Conservation (phyloP, 2,113 vertebrate species). For the Carassius carassius region DNA sequence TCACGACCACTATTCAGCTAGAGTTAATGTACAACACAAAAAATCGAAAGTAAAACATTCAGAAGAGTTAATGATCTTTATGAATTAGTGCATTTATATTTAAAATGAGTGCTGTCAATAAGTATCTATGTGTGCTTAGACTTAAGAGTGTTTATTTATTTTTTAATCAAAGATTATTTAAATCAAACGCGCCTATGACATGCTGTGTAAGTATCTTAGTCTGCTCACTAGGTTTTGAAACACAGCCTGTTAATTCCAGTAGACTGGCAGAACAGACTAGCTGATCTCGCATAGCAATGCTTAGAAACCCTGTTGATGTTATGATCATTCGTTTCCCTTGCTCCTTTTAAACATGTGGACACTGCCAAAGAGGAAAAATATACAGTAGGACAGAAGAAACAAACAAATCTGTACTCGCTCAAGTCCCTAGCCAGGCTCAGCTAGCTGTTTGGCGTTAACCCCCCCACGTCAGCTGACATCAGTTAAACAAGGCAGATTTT, state of each 20-base stretch:
- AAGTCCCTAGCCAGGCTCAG: conserved; percentile 34
- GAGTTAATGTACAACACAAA: neutral
- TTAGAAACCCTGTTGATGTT: neutral
- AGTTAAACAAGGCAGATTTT: conserved; percentile 18
- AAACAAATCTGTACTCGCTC: conserved; percentile 30
- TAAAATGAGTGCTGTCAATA: neutral
- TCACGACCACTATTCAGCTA: neutral
- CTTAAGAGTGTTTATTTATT: neutral
- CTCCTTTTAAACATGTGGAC: neutral
- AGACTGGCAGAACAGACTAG: neutral
- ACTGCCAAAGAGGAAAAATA: neutral
- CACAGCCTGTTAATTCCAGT: neutral
- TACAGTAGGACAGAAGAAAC: neutral
- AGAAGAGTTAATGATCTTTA: neutral
- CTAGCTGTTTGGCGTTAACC: conserved; percentile 33
- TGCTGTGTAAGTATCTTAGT: neutral
- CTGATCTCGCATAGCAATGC: neutral
- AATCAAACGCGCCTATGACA: neutral
- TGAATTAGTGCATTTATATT: neutral
- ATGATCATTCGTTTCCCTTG: neutral
- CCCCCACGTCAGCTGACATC: conserved; percentile 17
- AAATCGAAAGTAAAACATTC: neutral
- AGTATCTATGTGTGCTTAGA: neutral
- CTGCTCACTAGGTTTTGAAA: conserved; percentile 8
- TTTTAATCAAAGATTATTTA: neutral